phyloP scores from a whole-genome alignment of 2,888 invertebrate species.

The Agriopis marginaria region DNA sequence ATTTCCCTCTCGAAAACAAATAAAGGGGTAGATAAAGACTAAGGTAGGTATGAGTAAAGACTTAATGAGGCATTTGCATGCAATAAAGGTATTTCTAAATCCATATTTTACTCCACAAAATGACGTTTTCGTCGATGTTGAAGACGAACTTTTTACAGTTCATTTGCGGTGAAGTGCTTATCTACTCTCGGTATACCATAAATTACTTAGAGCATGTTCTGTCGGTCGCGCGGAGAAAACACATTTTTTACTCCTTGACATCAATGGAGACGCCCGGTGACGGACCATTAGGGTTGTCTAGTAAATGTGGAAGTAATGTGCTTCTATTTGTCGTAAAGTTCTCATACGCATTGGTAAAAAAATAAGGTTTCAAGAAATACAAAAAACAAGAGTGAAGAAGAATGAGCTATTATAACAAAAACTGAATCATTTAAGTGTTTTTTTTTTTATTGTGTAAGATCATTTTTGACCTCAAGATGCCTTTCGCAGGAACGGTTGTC shows the following conservation, averaged over 20 bases:
- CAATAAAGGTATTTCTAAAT: neutral
- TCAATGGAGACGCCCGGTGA: constrained; percentile 47
- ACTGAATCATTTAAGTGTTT: too few relatives aligned
- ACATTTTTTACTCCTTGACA: constrained; percentile 56
- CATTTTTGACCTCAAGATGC: too few relatives aligned
- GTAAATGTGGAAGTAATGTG: constrained; percentile 8
- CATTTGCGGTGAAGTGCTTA: constrained; percentile 7
- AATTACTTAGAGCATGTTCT: constrained; percentile 50
- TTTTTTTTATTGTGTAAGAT: too few relatives aligned
- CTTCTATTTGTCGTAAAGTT: neutral
- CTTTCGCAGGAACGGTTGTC: too few relatives aligned
- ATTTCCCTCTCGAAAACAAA: too few relatives aligned
- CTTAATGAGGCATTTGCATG: too few relatives aligned
- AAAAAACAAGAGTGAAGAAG: too few relatives aligned
- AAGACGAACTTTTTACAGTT: constrained; percentile 14
- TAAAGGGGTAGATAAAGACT: too few relatives aligned
- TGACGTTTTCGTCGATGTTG: neutral
- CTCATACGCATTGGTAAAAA: too few relatives aligned
- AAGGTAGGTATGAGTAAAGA: too few relatives aligned
- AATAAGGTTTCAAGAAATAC: too few relatives aligned
- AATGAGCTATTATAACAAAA: too few relatives aligned
- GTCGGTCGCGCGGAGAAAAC: constrained; percentile 50
- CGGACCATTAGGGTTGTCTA: constrained; percentile 34
- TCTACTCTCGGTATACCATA: constrained; percentile 38
- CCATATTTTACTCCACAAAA: neutral